These are phyloP conservation scores for Megaleporinus macrocephalus DNA, from an alignment of 2,113 vertebrate genomes.

Conservation along the genomic window DNA sequence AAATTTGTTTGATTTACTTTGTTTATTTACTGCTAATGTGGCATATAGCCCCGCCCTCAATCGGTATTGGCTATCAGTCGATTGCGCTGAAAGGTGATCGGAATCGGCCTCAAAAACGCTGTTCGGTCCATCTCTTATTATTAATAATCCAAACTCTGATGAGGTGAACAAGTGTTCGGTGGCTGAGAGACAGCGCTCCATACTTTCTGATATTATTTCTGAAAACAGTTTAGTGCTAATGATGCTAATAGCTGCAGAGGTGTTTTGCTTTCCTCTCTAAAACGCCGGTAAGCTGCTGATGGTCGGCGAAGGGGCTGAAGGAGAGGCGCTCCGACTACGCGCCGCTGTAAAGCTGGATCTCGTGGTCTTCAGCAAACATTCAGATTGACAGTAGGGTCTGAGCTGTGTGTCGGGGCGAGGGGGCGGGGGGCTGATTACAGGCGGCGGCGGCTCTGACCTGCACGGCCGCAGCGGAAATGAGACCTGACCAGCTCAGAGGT, in stretches of 20 bases:
- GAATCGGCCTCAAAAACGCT: too few relatives aligned
- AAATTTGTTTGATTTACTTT: too few relatives aligned
- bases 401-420: constrained; percentile 69
- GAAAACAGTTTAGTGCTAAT: constrained; percentile 78
- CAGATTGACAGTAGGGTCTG: constrained; percentile 70
- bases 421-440: constrained; percentile 70
- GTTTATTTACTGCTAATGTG: too few relatives aligned
- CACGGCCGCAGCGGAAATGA: constrained; percentile 86
- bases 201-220: constrained; percentile 66
- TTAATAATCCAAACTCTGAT: background rate
- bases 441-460: constrained; percentile 73
- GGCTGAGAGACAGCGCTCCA: background rate
- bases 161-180: background rate
- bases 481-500: constrained; percentile 83
- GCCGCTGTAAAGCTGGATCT: constrained; percentile 45
- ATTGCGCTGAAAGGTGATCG: too few relatives aligned
- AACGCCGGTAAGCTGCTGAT: constrained; percentile 60
- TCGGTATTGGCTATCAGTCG: too few relatives aligned
- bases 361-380: constrained; percentile 67
- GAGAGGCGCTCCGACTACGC: constrained; percentile 55
- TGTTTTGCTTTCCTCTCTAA: constrained; percentile 74
- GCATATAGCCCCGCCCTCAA: too few relatives aligned
- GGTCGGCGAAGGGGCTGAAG: constrained; percentile 44
- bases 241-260: constrained; percentile 73
- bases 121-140: too few relatives aligned